These are phyloP conservation scores for Ciconia boyciana DNA, from an alignment of 2,113 vertebrate genomes.

Conservation along the genomic window DNA sequence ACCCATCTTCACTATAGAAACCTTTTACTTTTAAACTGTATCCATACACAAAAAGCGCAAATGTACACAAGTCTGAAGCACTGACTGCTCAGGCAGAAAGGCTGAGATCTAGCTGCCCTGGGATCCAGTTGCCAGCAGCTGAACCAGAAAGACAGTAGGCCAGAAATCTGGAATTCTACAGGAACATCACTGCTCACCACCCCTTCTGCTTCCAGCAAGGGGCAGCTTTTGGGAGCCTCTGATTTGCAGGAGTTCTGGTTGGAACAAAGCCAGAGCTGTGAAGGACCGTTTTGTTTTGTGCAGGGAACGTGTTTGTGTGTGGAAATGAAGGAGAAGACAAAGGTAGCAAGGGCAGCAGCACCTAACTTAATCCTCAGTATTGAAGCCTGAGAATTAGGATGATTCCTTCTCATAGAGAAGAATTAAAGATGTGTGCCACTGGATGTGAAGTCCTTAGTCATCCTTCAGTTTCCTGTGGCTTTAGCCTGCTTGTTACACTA, in stretches of 20 bases:
- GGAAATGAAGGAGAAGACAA: not conserved
- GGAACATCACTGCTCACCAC: not conserved
- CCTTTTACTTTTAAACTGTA: not conserved
- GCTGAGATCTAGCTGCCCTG: not conserved
- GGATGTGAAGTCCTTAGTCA: not conserved
- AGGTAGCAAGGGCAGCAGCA: not conserved
- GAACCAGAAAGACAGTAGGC: not conserved
- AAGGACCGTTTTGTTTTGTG: not conserved
- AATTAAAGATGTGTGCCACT: not conserved
- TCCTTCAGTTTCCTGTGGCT: not conserved
- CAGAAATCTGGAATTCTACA: not conserved
- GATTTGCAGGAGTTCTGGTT: not conserved
- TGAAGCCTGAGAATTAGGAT: not conserved
- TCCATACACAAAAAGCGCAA: not conserved
- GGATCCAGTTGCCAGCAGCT: not conserved
- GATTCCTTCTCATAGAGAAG: not conserved
- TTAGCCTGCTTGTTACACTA: not conserved
- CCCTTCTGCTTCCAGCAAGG: not conserved
- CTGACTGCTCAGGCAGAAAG: not conserved
- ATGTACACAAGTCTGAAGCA: not conserved
- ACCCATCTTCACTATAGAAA: not conserved
- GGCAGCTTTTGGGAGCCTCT: not conserved
- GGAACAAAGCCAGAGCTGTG: not conserved
- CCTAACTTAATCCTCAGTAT: not conserved
- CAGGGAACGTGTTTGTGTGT: accelerated